Base-by-base conservation (phyloP, 2,113 vertebrate species). In the Oreochromis spilurus region DNA sequence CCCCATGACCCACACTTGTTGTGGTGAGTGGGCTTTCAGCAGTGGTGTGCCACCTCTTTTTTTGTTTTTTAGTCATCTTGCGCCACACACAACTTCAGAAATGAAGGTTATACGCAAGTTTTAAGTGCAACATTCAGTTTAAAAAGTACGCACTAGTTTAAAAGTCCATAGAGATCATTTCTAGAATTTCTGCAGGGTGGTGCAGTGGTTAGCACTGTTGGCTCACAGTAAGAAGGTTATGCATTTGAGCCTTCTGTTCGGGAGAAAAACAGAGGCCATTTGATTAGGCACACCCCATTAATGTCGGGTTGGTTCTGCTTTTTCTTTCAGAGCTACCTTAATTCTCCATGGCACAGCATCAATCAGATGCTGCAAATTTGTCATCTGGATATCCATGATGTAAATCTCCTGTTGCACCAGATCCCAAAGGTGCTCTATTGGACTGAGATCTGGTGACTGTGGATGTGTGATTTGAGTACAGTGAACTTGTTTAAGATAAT, bases 141-240 rank as follows among this genome's bases (percentile, higher is more conserved):
- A 34, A 60, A 34, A 60, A 34, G 57, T 60, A 0, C 1, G 4
- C 24, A 26, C 40, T 24, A 72, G 21, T 72, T 45, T 24, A 21
- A 21, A 43, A 70, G n/a, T 67, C 34, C n/a, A 14, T 38, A 24
- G 19, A 40, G 12, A 24, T 43, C 2, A 70, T 70, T 70, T 70
- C 38, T 70, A 24, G 3, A 8, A 24, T 43, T 5, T 43, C 38
- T 43, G 65, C n/a, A 14, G 11, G 0, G 7, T 0, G 34, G 19
- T 67, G 36, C 36, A 67, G 0, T 65, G 36, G 36, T 21, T 67
- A 21, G 62, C 36, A 67, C 19, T 21, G 62, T 43, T 70, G 38
- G n/a, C 12, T 70, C 13, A 43, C n/a, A 70, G 12, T n/a, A 70
- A 16, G n/a, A 43, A 24, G 65, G 7, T 70, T 70, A 24, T 0